Base-by-base conservation (phyloP, 2,888 invertebrate species). In the Caradrina kadenii region DNA sequence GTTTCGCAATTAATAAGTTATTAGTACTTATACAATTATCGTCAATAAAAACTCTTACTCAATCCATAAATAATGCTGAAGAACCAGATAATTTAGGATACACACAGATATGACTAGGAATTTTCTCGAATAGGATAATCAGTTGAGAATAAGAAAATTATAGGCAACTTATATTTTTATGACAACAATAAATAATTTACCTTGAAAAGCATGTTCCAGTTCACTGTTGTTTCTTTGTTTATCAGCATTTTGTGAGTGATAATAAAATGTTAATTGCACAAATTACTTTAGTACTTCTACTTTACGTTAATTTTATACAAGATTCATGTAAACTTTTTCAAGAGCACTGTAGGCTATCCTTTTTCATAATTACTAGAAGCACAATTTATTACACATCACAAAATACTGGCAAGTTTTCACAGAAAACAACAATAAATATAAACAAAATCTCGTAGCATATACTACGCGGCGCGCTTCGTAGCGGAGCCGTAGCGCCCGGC, bases 401-500 rank as follows among this genome's bases (percentile, higher is more conserved):
- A 81, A 69, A 72, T 66, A 70, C 60, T 72, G 45, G 63, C 21
- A 53, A 54, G 8, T 45, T 65, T 31, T 49, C 26, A 70, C 58
- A n/a, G 50, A 21, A 50, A 64, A 59, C 48, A 69, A 73, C 26
- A 71, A 62, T 42, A 42, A 42, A 15, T 42, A 17, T 64, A 66
- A 59, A 39, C 26, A 62, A 72, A 81, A 78, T 76, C 65, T 79
- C 85, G 89, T 88, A 90, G 88, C 70, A 65, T 56, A 77, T 79
- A 86, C 87, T 90, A 92, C 89, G 87, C 72, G 76, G 66, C 77
- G 64, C 83, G 85, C 73, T 80, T 84, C 87, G 92, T 91, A 91
- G 90, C 89, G 79, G 78, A 79, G 78, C 83, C 91, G 93, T 94
- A 95, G 94, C 93, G 86, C 81, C 76, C 84, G 83, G 90, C 93